These are phyloP conservation scores for Gari tellinella DNA, from an alignment of 2,888 invertebrate genomes.

Conservation along the genomic window DNA sequence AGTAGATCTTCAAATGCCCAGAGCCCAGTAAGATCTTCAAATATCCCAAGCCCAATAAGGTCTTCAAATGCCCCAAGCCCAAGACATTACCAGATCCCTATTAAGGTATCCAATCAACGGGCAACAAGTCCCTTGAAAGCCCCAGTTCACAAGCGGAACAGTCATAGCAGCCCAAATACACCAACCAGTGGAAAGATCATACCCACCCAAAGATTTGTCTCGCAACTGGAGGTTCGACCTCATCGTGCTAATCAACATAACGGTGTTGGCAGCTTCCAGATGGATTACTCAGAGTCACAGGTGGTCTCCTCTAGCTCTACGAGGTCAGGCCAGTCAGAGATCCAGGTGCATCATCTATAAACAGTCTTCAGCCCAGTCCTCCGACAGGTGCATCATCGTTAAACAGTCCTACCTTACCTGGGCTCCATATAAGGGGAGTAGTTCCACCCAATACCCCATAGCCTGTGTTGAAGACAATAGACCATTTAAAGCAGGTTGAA, in stretches of 20 bases:
- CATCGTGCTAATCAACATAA: slow-evolving; percentile 42
- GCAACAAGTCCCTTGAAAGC: slow-evolving; percentile 3
- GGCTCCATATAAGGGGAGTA: too few relatives aligned
- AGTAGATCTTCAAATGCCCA: slow-evolving; percentile 4
- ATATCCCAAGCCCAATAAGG: not conserved
- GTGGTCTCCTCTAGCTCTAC: not conserved
- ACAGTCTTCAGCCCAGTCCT: too few relatives aligned
- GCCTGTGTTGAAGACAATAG: too few relatives aligned
- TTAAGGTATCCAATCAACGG: not conserved
- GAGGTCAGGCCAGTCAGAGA: too few relatives aligned
- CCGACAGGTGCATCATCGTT: too few relatives aligned
- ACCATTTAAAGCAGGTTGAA: too few relatives aligned
- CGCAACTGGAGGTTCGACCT: slow-evolving; percentile 47
- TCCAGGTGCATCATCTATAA: too few relatives aligned
- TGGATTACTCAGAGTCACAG: slow-evolving; percentile 53
- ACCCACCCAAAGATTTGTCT: slow-evolving; percentile 54
- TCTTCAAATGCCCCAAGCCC: slow-evolving; percentile 1
- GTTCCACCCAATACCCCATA: too few relatives aligned
- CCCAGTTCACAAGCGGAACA: slow-evolving; percentile 5
- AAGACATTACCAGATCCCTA: not conserved
- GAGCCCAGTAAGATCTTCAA: not conserved
- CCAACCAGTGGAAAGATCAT: slow-evolving; percentile 39
- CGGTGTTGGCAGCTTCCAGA: slow-evolving; percentile 42
- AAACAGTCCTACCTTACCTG: too few relatives aligned
- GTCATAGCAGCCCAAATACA: slow-evolving; percentile 49